These are phyloP conservation scores for Drosophila burlai DNA, from an alignment of 1,140 invertebrate genomes.

Conservation along the genomic window DNA sequence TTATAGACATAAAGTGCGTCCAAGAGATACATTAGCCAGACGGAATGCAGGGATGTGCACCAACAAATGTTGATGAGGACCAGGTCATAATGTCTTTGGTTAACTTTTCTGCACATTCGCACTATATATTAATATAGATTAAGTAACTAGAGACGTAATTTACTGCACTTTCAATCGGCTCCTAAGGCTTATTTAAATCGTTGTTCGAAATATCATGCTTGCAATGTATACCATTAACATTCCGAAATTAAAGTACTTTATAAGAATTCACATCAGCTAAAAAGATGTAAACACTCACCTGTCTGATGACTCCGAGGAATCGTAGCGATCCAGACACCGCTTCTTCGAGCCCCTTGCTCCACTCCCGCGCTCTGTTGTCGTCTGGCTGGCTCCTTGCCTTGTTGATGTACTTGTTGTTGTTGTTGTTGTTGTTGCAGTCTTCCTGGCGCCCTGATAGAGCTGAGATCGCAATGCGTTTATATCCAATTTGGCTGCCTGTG, in stretches of 20 bases:
- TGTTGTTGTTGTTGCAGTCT: conserved; percentile 44
- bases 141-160: too few species aligned
- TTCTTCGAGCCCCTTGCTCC: conserved; percentile 88
- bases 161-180: neutral
- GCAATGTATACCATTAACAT: too few species aligned
- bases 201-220: too few species aligned
- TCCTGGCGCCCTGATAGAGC: conserved; percentile 69
- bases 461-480: conserved; percentile 77
- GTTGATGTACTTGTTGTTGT: neutral
- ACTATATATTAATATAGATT: neutral
- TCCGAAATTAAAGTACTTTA: too few species aligned
- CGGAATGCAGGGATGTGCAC: neutral
- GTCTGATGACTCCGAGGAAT: conserved; percentile 95
- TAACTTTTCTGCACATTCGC: neutral
- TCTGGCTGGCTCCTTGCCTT: conserved; percentile 16
- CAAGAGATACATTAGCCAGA: conserved; percentile 24
- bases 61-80: neutral
- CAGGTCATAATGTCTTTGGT: neutral
- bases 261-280: too few species aligned
- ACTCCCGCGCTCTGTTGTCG: conserved; percentile 10
- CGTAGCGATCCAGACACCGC: conserved; percentile 93
- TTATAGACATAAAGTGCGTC: conserved; percentile 31
- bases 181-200: neutral
- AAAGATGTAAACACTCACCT: conserved; percentile 87
- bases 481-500: conserved; percentile 60